Percentiles rank a stretch among this genome's conserved stretches.
phyloP scores from a whole-genome alignment of 2,888 invertebrate genomes.

The Tipula lateralis region DNA sequence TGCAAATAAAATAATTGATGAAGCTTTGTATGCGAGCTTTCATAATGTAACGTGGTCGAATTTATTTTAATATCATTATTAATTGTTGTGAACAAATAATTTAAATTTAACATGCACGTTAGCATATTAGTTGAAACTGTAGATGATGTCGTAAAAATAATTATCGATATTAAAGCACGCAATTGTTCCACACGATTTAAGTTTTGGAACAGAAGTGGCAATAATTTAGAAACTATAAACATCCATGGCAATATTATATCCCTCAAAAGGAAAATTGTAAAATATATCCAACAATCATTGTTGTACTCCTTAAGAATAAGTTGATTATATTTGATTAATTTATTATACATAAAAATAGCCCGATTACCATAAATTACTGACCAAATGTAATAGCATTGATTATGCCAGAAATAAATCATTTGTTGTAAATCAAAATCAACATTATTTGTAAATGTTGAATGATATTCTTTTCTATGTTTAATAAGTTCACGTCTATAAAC shows the following conservation, averaged over 20 bases:
- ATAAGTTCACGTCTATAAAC: background rate
- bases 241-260: background rate
- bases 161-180: background rate
- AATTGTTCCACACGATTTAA: background rate
- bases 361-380: background rate
- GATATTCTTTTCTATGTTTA: background rate
- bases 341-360: background rate
- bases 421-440: background rate
- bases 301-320: background rate
- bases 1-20: background rate
- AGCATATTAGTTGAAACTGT: background rate
- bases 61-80: background rate
- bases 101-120: background rate
- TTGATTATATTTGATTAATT: background rate
- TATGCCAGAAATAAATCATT: background rate
- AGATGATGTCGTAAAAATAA: background rate
- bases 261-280: background rate
- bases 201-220: background rate
- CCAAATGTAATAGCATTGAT: background rate
- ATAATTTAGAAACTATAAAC: background rate
- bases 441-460: background rate
- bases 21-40: background rate
- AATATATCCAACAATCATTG: background rate
- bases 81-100: background rate
- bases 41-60: background rate